A percentile compares a stretch with the other conserved stretches of the same genome.
Conservation (phyloP, 2,888 invertebrate genomes). For the Barypeithes pellucidus region DNA sequence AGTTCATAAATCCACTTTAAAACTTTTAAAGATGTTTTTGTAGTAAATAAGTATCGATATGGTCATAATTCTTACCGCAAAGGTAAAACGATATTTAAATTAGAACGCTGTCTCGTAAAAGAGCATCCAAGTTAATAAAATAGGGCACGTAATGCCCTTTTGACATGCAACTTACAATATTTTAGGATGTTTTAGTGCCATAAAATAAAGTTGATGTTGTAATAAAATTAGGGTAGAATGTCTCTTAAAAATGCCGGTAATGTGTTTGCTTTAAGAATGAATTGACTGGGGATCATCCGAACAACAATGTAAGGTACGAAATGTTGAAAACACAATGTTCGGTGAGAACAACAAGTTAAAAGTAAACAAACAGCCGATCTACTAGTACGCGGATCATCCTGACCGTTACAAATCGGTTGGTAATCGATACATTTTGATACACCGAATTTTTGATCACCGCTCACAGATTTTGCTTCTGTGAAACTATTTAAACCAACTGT, state of each 20-base stretch:
- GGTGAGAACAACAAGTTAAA: no score
- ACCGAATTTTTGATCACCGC: no score
- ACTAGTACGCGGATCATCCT: no score
- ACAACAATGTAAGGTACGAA: no score
- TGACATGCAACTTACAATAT: constrained; percentile 54
- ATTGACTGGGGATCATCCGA: neutral
- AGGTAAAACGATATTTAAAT: constrained; percentile 57
- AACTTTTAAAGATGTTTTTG: constrained; percentile 3
- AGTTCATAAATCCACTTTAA: no score
- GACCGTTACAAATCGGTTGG: no score
- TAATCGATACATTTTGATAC: no score
- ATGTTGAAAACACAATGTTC: no score
- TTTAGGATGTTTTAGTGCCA: constrained; percentile 31
- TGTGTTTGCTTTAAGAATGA: neutral
- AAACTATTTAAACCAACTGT: no score
- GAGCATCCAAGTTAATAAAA: constrained; percentile 58
- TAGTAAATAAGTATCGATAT: constrained; percentile 28
- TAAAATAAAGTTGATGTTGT: constrained; percentile 41
- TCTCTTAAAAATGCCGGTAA: constrained; percentile 28
- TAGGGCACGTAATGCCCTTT: constrained; percentile 54
- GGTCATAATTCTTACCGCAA: constrained; percentile 38
- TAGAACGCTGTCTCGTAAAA: constrained; percentile 55
- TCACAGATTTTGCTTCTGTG: no score
- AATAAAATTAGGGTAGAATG: constrained; percentile 46
- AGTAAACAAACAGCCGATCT: no score